Percentiles rank a stretch among this genome's conserved stretches.
Evolutionary conservation across 1,140 invertebrate genomes (phyloP).

Genomic region (Brachionus sp.): DNA sequence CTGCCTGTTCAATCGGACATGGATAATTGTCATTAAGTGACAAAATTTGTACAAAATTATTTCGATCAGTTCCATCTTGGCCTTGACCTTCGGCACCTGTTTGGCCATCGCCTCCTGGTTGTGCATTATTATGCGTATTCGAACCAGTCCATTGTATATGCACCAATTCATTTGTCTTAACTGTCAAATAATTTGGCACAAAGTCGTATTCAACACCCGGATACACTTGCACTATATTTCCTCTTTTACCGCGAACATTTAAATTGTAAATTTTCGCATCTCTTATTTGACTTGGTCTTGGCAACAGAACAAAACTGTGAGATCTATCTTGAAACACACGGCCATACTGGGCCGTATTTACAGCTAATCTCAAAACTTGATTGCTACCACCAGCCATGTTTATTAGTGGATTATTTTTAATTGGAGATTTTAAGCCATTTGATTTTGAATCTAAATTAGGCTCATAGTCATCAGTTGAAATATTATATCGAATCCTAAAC

Average conservation of each 20-base stretch:
- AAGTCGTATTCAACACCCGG: conserved; percentile 59
- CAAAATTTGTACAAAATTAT: conserved; percentile 55
- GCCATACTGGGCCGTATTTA: conserved; percentile 58
- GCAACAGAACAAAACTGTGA: conserved; percentile 53
- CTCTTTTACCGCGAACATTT: conserved; percentile 44
- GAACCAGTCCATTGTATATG: conserved; percentile 59
- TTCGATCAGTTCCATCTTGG: conserved; percentile 57
- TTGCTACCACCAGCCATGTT: conserved; percentile 47
- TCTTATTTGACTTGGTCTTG: conserved; percentile 57
- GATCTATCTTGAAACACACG: conserved; percentile 56
- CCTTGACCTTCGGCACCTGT: conserved; percentile 52
- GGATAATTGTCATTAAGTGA: conserved; percentile 55
- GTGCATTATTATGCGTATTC: conserved; percentile 59
- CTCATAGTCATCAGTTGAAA: conserved; percentile 58
- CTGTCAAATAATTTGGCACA: conserved; percentile 51
- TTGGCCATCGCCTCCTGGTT: conserved; percentile 54
- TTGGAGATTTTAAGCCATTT: conserved; percentile 50
- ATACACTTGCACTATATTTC: conserved; percentile 47
- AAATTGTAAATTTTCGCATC: conserved; percentile 26
- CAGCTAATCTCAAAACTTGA: conserved; percentile 49
- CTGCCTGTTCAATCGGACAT: conserved; percentile 53
- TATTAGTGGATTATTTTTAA: conserved; percentile 49
- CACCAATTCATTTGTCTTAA: conserved; percentile 52
- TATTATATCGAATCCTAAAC: conserved; percentile 58
- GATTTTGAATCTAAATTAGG: conserved; percentile 52